Evolutionary conservation across 2,888 invertebrate species (phyloP).

Genomic region (Drosophila formosana): DNA sequence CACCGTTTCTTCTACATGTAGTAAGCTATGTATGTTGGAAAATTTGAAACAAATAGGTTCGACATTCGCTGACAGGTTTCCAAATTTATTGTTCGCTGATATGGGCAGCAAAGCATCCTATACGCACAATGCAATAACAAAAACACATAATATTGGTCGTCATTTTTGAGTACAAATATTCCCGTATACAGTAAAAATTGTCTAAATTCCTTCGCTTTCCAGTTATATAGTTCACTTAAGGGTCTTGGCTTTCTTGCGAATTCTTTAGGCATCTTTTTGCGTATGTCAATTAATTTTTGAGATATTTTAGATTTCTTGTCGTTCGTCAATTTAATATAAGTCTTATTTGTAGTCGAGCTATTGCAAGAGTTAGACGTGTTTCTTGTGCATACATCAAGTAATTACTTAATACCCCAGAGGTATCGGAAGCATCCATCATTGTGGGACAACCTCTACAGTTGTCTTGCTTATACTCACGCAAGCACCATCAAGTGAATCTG

Average conservation of each 20-base stretch:
- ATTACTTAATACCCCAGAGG: no score
- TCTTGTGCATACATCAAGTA: no score
- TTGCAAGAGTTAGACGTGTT: no score
- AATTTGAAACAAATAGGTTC: slow-evolving; percentile 5
- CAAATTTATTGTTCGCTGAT: not conserved
- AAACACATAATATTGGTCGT: slow-evolving; percentile 3
- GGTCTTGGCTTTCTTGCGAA: no score
- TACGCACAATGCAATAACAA: slow-evolving; percentile 1
- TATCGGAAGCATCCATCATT: no score
- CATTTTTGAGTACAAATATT: not conserved
- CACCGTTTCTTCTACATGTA: slow-evolving; percentile 1
- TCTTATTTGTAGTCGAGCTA: not conserved
- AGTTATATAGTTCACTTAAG: not conserved
- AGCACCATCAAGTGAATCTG: not conserved
- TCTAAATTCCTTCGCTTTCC: slow-evolving; percentile 7
- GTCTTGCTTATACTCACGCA: not conserved
- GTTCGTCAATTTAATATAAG: no score
- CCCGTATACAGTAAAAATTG: slow-evolving; percentile 4
- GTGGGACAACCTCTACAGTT: no score
- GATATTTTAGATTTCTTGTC: no score
- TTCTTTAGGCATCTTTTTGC: no score
- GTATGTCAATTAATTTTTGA: no score
- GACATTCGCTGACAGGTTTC: not conserved
- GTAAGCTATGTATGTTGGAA: not conserved
- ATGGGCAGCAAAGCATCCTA: not conserved